These are phyloP conservation scores for Sitta europaea DNA, from an alignment of 2,113 vertebrate species.

Conservation along the genomic window DNA sequence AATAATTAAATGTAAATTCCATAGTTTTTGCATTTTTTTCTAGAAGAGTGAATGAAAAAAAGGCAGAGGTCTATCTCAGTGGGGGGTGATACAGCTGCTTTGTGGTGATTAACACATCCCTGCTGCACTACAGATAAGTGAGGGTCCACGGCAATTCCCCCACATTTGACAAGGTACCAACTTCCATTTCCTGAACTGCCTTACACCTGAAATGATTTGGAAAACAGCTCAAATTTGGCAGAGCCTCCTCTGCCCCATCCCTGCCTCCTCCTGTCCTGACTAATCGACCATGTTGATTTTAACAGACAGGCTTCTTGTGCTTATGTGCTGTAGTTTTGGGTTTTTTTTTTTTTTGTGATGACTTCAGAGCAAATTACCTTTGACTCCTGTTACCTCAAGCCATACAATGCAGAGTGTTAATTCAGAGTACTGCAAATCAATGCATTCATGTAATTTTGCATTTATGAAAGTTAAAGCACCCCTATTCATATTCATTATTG, in stretches of 20 bases:
- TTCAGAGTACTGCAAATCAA: neutral
- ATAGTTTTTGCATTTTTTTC: neutral
- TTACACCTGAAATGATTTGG: neutral
- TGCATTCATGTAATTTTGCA: neutral
- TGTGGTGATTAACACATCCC: neutral
- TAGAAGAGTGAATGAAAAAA: neutral
- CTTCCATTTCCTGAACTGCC: neutral
- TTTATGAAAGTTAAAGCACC: neutral
- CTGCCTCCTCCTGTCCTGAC: neutral
- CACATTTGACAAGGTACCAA: neutral
- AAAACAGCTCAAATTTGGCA: neutral
- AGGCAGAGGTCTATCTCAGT: neutral
- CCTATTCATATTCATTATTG: neutral
- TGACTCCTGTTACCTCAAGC: neutral
- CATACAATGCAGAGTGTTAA: neutral
- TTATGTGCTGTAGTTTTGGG: neutral
- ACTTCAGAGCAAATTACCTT: neutral
- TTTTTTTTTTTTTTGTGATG: neutral
- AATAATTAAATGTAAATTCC: fast-evolving
- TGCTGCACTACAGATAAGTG: neutral
- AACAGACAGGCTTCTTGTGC: neutral
- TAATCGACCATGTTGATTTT: neutral
- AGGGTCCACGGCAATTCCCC: fast-evolving
- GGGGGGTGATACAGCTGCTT: neutral
- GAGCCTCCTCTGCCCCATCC: neutral